These are phyloP conservation scores for Lagocephalus sceleratus DNA, from an alignment of 2,797 vertebrate species.

Conservation along the genomic window DNA sequence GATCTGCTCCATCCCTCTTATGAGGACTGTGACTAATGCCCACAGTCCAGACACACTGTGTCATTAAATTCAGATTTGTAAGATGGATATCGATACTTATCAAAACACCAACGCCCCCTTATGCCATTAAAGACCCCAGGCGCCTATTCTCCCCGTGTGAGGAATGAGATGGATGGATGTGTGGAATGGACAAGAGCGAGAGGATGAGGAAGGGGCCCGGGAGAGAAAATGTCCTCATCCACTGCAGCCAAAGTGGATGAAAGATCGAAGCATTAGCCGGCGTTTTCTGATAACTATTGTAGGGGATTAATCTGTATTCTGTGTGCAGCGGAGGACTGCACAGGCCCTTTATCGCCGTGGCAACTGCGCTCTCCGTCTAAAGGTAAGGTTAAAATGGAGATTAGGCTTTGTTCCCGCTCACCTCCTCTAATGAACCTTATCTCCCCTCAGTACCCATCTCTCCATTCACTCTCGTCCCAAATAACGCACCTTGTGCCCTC, in stretches of 20 bases:
- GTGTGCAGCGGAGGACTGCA: conserved; percentile 38
- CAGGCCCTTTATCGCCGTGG: conserved; percentile 64
- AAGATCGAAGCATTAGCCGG: conserved; percentile 55
- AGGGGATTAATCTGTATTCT: conserved; percentile 70
- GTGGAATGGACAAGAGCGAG: conserved; percentile 29
- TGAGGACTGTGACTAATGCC: conserved; percentile 62
- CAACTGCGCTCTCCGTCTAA: conserved; percentile 59
- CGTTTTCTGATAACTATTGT: conserved; percentile 65
- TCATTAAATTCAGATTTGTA: conserved; percentile 71
- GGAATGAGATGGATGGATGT: conserved; percentile 45
- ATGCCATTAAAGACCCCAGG: conserved; percentile 49
- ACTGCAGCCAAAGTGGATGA: conserved; percentile 37
- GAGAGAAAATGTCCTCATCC: conserved; percentile 38
- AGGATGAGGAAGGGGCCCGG: conserved; percentile 26
- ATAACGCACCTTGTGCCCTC: conserved; percentile 42
- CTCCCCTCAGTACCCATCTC: conserved; percentile 58
- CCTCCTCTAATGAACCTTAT: conserved; percentile 74
- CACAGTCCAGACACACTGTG: conserved; percentile 40
- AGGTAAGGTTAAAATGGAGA: conserved; percentile 78
- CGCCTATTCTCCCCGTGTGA: conserved; percentile 39
- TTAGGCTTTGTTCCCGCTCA: conserved; percentile 66
- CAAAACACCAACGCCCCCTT: conserved; percentile 63
- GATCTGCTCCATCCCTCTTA: conserved; percentile 52
- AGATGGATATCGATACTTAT: conserved; percentile 71
- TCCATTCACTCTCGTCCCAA: conserved; percentile 46